Base-by-base conservation (phyloP, 2,888 invertebrate species). In the Phorcus lineatus region DNA sequence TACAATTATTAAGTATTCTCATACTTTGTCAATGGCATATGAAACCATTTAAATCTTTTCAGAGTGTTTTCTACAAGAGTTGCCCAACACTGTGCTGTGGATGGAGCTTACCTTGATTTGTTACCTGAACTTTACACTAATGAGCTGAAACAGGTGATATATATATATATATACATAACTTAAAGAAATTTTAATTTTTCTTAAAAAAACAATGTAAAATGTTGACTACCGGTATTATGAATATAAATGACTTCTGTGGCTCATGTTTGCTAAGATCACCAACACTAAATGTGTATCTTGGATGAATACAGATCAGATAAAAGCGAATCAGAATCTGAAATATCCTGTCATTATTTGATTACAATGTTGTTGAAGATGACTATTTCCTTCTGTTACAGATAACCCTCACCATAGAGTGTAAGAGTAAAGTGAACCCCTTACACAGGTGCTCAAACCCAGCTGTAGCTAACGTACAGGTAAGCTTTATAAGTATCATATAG, bases 51-150 rank as follows among this genome's bases (percentile, higher is more conserved):
- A 11, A 11, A 9, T 11, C 77, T 84, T 86, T 93, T 89, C 88
- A 95, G 95, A 77, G 94, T 94, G 88, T 96, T 95, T 86, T 94
- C 94, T 82, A 91, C 95, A 53, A 94, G 95, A 84, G 93, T 95
- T 17, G 95, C 95, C 0, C 95, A 96, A 89, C 95, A 96, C 82
- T 95, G 95, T 74, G 95, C 95, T 0, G 91, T 96, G 13, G 96
- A 96, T 92, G 95, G 95, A 82, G 94, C 94, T 62, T 96, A 95
- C 88, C 91, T 95, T 81, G 95, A 95, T 86, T 91, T 95, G 76
- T 92, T 95, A 47, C 95, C 95, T 0, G 94, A 94, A 54, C 92
- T 95, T 66, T 96, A 95, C 90, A 93, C 93, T 80, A 94, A 95
- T 83, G 92, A 93, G 4, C 93, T 94, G 67, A 94, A 93, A 52